phyloP scores from a whole-genome alignment of 2,113 vertebrate species.

The Pseudorhombus dupliciocellatus region DNA sequence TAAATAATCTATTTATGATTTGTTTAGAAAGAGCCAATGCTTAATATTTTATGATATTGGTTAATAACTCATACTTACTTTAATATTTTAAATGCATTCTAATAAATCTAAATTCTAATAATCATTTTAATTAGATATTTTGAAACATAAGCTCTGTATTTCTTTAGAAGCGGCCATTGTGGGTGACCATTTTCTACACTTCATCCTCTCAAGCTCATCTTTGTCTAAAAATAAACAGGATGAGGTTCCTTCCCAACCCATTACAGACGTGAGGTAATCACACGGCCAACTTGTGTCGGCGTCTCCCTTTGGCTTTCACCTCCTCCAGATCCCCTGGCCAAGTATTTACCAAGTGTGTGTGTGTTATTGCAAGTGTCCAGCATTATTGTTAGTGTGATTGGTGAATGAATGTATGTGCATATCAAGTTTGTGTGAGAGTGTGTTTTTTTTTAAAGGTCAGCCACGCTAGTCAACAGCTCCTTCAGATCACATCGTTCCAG shows the following conservation, averaged over 20 bases:
- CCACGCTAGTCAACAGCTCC: slow-evolving; percentile 53
- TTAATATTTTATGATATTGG: too few species aligned
- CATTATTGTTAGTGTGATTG: slow-evolving; percentile 27
- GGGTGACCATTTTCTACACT: slow-evolving; percentile 13
- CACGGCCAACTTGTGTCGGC: slow-evolving; percentile 60
- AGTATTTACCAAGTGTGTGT: slow-evolving; percentile 68
- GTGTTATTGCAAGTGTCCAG: slow-evolving; percentile 58
- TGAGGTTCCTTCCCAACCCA: slow-evolving; percentile 48
- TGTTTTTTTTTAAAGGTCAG: slow-evolving; percentile 63
- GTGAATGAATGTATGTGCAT: slow-evolving; percentile 53
- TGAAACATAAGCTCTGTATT: neutral
- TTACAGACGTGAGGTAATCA: slow-evolving; percentile 75
- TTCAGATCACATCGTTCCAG: slow-evolving; percentile 28
- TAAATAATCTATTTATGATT: neutral
- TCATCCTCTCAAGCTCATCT: slow-evolving; percentile 16
- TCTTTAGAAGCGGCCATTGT: neutral
- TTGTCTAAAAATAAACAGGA: slow-evolving; percentile 69
- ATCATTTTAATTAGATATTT: too few species aligned
- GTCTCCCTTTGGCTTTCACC: slow-evolving; percentile 65
- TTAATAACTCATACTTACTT: too few species aligned
- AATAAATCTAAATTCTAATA: too few species aligned
- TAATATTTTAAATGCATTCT: too few species aligned
- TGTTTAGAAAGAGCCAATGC: too few species aligned
- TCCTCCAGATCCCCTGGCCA: slow-evolving; percentile 49
- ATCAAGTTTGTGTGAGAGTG: slow-evolving; percentile 41